phyloP scores from a whole-genome alignment of 2,888 invertebrate species.

The Nephrotoma guestfalica region DNA sequence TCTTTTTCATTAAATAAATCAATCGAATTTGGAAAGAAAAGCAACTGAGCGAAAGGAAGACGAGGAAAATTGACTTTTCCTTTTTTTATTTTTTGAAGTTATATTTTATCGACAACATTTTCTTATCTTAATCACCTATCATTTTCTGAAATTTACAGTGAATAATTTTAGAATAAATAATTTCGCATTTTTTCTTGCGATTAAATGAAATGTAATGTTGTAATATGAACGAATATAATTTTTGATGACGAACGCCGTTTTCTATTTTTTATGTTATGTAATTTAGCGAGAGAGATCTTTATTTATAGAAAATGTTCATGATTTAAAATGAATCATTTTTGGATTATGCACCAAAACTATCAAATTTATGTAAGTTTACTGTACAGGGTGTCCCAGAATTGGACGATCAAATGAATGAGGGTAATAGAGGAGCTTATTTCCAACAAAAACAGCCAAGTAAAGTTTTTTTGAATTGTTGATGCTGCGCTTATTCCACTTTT shows the following conservation, averaged over 20 bases:
- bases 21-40: neutral
- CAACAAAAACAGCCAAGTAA: too few species aligned
- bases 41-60: neutral
- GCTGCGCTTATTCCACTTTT: too few species aligned
- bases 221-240: neutral
- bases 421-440: too few species aligned
- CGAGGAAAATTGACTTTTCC: neutral
- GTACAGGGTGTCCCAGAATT: too few species aligned
- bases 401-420: too few species aligned
- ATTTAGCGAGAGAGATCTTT: neutral
- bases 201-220: neutral
- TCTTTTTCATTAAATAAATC: constrained; percentile 1
- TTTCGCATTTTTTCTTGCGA: neutral
- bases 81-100: neutral
- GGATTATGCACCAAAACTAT: neutral
- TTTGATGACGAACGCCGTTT: neutral
- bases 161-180: neutral
- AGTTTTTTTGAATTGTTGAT: too few species aligned
- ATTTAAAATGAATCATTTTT: neutral
- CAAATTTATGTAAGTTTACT: neutral
- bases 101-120: neutral
- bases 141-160: neutral
- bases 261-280: neutral
- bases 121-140: neutral
- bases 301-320: neutral